phyloP scores from a whole-genome alignment of 2,888 invertebrate genomes.

The Nesidiocoris tenuis region DNA sequence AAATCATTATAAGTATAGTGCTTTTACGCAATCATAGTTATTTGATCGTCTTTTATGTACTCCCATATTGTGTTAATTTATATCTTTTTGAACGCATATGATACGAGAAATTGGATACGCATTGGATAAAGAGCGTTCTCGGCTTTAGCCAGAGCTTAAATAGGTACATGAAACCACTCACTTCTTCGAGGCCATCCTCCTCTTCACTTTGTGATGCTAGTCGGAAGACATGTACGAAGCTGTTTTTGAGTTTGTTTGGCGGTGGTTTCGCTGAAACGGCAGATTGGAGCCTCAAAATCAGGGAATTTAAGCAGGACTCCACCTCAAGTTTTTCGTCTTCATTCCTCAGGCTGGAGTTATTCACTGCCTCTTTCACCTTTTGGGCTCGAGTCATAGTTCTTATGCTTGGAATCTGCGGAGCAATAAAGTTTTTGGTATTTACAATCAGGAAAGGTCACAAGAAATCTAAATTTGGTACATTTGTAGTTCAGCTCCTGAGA shows the following conservation, averaged over 20 bases:
- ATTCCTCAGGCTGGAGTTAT: not conserved
- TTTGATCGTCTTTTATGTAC: too few relatives aligned
- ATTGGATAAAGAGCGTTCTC: too few relatives aligned
- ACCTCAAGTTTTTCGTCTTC: slow-evolving; percentile 1
- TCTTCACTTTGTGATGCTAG: not conserved
- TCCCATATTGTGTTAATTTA: too few relatives aligned
- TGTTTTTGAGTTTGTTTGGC: slow-evolving; percentile 2
- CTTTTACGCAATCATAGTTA: too few relatives aligned
- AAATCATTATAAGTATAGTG: too few relatives aligned
- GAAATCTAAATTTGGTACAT: not conserved
- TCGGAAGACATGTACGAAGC: slow-evolving; percentile 9
- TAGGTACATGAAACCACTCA: too few relatives aligned
- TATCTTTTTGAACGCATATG: too few relatives aligned
- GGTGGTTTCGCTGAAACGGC: slow-evolving; percentile 3
- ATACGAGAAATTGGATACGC: too few relatives aligned
- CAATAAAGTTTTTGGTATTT: not conserved
- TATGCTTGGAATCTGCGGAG: not conserved
- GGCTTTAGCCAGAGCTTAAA: too few relatives aligned
- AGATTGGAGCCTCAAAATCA: slow-evolving; percentile 8
- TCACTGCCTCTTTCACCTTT: not conserved
- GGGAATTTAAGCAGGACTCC: not conserved
- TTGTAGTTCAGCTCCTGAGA: too few relatives aligned
- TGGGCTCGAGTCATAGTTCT: slow-evolving; percentile 1
- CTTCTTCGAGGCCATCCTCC: slow-evolving; percentile 22
- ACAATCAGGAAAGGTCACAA: not conserved